Conservation (phyloP, 2,113 vertebrate species). For the Pangasianodon hypophthalmus region DNA sequence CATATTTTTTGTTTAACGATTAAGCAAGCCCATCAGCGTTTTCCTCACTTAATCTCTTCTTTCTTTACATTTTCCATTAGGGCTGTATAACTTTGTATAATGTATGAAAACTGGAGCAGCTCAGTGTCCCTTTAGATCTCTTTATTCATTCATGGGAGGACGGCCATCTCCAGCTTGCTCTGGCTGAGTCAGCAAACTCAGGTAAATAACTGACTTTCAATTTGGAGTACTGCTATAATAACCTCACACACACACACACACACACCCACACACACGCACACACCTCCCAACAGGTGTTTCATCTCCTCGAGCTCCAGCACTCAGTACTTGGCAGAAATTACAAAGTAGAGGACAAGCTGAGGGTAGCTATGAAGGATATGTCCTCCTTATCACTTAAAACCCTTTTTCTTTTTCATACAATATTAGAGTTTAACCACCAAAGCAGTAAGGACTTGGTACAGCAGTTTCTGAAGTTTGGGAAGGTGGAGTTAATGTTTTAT, state of each 20-base stretch:
- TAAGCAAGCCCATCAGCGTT: slow-evolving; percentile 58
- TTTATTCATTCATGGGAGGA: slow-evolving; percentile 69
- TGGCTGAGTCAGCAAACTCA: slow-evolving; percentile 73
- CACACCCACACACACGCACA: slow-evolving; percentile 13
- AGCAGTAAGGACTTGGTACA: not conserved
- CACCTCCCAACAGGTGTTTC: slow-evolving; percentile 66
- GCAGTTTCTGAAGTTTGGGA: not conserved
- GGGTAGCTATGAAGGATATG: slow-evolving; percentile 45
- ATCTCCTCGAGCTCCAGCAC: slow-evolving; percentile 66
- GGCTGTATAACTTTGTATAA: slow-evolving; percentile 70
- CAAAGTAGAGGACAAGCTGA: slow-evolving; percentile 60
- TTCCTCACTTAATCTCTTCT: slow-evolving; percentile 47
- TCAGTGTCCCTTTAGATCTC: slow-evolving; percentile 63
- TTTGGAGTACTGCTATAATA: slow-evolving; percentile 67
- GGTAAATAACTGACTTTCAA: slow-evolving; percentile 72
- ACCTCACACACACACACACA: slow-evolving; percentile 53
- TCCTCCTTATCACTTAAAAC: slow-evolving; percentile 30
- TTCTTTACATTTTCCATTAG: slow-evolving; percentile 67
- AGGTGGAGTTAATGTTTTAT: not conserved
- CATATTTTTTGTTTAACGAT: slow-evolving; percentile 58
- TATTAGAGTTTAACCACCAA: slow-evolving; percentile 18
- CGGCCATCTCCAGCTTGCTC: slow-evolving; percentile 58
- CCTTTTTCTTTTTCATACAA: slow-evolving; percentile 34
- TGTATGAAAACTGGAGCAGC: slow-evolving; percentile 60
- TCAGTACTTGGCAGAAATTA: slow-evolving; percentile 62